phyloP scores from a whole-genome alignment of 2,888 invertebrate species.

The Eledone cirrhosa region DNA sequence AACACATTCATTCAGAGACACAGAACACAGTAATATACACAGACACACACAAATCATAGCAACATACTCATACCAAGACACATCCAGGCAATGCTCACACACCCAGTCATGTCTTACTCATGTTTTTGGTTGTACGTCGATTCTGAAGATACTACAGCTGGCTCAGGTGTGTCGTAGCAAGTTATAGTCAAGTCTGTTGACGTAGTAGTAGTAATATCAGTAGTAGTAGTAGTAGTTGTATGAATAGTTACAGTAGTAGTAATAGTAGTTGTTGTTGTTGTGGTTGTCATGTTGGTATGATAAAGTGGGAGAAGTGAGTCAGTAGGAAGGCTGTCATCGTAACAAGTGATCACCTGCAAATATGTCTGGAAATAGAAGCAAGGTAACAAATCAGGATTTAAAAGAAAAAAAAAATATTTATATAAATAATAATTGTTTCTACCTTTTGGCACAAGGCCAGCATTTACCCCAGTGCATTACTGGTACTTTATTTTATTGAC shows the following conservation, averaged over 20 bases:
- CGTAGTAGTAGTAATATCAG: background rate
- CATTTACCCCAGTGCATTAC: too few relatives aligned
- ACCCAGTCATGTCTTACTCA: too few relatives aligned
- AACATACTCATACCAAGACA: too few relatives aligned
- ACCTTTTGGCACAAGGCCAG: too few relatives aligned
- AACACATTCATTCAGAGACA: too few relatives aligned
- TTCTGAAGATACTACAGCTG: too few relatives aligned
- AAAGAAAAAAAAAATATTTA: background rate
- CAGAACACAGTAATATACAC: too few relatives aligned
- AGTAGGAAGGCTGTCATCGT: constrained; percentile 19
- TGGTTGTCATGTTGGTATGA: background rate
- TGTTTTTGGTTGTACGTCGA: too few relatives aligned
- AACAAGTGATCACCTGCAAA: constrained; percentile 23
- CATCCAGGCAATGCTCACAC: too few relatives aligned
- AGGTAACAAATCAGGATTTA: constrained; percentile 19
- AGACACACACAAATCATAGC: too few relatives aligned
- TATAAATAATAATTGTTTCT: too few relatives aligned
- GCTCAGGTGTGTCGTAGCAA: constrained; percentile 9
- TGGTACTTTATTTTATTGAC: too few relatives aligned
- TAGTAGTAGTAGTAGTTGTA: background rate
- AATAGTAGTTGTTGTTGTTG: background rate
- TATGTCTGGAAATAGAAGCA: constrained; percentile 25
- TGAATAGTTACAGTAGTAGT: background rate
- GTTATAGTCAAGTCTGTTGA: background rate
- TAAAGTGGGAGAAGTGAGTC: constrained; percentile 6